These are phyloP conservation scores for Daktulosphaira vitifoliae DNA, from an alignment of 1,140 invertebrate species.

Conservation along the genomic window DNA sequence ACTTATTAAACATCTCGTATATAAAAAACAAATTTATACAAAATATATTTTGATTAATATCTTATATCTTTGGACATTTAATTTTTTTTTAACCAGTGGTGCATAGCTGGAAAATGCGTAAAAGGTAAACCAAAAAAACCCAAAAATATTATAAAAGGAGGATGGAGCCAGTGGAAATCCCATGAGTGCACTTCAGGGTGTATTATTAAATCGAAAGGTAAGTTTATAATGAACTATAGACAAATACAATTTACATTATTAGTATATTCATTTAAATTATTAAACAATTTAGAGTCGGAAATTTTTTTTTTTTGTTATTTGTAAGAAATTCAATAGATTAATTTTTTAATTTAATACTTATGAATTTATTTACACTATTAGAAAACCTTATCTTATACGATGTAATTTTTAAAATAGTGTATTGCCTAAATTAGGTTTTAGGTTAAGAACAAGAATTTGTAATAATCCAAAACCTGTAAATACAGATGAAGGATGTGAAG, in stretches of 20 bases:
- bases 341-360: background rate
- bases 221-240: conserved; percentile 18
- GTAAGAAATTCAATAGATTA: too few species aligned
- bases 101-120: conserved; percentile 29
- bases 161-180: conserved; percentile 54
- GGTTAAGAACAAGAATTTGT: conserved; percentile 49
- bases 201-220: conserved; percentile 50
- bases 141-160: conserved; percentile 44
- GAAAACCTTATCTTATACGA: background rate
- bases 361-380: background rate
- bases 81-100: conserved; percentile 34
- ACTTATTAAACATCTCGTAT: too few species aligned
- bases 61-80: background rate
- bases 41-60: too few species aligned
- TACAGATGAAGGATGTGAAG: conserved; percentile 52
- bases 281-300: background rate
- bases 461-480: conserved; percentile 48
- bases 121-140: conserved; percentile 37
- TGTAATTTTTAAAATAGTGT: too few species aligned
- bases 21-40: too few species aligned
- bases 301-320: too few species aligned
- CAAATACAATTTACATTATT: background rate
- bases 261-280: background rate
- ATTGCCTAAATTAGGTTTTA: conserved; percentile 42
- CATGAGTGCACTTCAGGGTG: conserved; percentile 58